These are phyloP conservation scores for Didymodactylos carnosus DNA, from an alignment of 2,888 invertebrate species.

Conservation along the genomic window DNA sequence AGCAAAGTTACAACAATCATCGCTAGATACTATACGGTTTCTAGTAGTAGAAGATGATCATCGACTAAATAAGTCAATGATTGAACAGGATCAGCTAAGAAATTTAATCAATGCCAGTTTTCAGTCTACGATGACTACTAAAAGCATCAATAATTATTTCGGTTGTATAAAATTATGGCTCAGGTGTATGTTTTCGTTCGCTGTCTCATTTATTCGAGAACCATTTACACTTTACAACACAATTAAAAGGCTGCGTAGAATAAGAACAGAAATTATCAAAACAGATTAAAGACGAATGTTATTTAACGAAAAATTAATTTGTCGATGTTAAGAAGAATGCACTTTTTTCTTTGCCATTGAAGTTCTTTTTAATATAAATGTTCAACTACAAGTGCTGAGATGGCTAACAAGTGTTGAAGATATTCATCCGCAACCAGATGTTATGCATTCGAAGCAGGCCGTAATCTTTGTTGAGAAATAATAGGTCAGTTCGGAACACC, in stretches of 20 bases:
- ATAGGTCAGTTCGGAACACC: no score
- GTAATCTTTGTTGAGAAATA: no score
- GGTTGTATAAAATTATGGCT: neutral
- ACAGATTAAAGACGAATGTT: neutral
- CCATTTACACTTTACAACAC: neutral
- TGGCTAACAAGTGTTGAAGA: no score
- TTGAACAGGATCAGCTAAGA: neutral
- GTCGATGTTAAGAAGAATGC: neutral
- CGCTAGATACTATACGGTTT: neutral
- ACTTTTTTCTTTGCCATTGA: neutral
- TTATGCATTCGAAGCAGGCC: no score
- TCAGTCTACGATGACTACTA: neutral
- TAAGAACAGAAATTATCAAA: neutral
- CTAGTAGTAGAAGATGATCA: neutral
- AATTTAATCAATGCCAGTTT: neutral
- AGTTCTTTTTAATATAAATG: neutral
- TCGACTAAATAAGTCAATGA: neutral
- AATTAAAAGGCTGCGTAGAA: neutral
- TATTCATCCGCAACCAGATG: no score
- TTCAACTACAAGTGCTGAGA: neutral
- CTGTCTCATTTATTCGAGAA: neutral
- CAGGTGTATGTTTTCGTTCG: neutral
- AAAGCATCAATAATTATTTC: neutral
- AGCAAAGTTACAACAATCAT: neutral
- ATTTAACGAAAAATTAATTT: neutral